phyloP scores from a whole-genome alignment of 2,113 vertebrate genomes.

The Gambusia holbrooki region DNA sequence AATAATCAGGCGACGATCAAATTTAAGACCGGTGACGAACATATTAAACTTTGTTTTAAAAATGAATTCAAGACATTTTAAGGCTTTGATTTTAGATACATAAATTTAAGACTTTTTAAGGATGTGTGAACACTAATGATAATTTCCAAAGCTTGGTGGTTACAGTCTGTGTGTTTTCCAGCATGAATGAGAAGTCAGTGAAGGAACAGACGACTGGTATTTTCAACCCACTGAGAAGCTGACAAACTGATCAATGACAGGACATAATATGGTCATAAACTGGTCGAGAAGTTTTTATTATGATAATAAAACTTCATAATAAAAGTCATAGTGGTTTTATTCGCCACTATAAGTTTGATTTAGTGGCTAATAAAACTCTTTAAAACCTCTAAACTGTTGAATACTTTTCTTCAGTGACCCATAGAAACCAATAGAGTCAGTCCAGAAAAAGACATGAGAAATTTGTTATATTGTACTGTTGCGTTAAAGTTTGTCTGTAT shows the following conservation, averaged over 20 bases:
- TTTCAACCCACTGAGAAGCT: too few relatives aligned
- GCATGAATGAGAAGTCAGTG: neutral
- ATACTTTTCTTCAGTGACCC: neutral
- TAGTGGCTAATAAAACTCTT: neutral
- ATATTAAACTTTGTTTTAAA: too few relatives aligned
- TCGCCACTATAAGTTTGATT: too few relatives aligned
- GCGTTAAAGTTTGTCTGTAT: neutral
- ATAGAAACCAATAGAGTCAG: neutral
- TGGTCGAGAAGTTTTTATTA: too few relatives aligned
- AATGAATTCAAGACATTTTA: too few relatives aligned
- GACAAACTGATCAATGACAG: neutral
- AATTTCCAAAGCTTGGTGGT: neutral
- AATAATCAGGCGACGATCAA: too few relatives aligned
- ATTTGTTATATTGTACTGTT: neutral
- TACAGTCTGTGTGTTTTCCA: neutral
- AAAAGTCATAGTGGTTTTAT: too few relatives aligned
- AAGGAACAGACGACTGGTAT: too few relatives aligned
- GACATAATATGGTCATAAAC: neutral
- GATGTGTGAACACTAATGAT: neutral
- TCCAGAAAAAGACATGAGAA: neutral
- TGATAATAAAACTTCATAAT: too few relatives aligned
- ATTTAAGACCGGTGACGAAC: too few relatives aligned
- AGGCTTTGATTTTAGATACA: too few relatives aligned
- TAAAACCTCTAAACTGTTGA: neutral
- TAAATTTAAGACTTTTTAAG: too few relatives aligned